A percentile compares a stretch with the other conserved stretches of the same genome.
These are phyloP conservation scores for Coryphaenoides rupestris DNA, from an alignment of 2,113 vertebrate species.

Conservation along the genomic window DNA sequence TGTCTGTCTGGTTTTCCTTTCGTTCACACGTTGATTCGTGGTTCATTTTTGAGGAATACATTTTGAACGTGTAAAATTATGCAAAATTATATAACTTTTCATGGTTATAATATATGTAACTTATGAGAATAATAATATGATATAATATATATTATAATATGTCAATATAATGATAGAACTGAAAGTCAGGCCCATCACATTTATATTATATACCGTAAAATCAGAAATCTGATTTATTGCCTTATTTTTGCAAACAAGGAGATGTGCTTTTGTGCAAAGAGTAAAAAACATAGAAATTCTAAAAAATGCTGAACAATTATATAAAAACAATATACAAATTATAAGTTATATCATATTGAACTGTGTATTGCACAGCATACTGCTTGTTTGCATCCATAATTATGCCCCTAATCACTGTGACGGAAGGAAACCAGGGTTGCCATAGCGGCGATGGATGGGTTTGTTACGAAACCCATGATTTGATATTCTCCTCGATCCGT, in stretches of 20 bases:
- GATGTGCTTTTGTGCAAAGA: no score
- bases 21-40: neutral
- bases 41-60: neutral
- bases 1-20: conserved; percentile 19
- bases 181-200: neutral
- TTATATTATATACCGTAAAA: neutral
- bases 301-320: no score
- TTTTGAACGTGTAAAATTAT: no score
- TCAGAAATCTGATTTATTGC: no score
- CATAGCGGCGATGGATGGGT: conserved; percentile 36
- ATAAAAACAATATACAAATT: no score
- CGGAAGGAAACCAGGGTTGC: conserved; percentile 29
- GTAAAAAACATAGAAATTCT: no score
- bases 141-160: neutral
- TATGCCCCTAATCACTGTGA: conserved; percentile 20
- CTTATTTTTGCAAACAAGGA: no score
- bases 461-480: conserved; percentile 21
- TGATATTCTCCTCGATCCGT: conserved; percentile 10
- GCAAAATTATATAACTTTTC: no score
- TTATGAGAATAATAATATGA: no score
- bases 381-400: neutral
- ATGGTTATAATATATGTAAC: no score
- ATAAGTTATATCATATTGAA: no score
- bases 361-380: neutral
- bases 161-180: neutral